A percentile compares a stretch with the other conserved stretches of the same genome.
These are phyloP conservation scores for Thereva nobilitata DNA, from an alignment of 2,888 invertebrate genomes.

Conservation along the genomic window DNA sequence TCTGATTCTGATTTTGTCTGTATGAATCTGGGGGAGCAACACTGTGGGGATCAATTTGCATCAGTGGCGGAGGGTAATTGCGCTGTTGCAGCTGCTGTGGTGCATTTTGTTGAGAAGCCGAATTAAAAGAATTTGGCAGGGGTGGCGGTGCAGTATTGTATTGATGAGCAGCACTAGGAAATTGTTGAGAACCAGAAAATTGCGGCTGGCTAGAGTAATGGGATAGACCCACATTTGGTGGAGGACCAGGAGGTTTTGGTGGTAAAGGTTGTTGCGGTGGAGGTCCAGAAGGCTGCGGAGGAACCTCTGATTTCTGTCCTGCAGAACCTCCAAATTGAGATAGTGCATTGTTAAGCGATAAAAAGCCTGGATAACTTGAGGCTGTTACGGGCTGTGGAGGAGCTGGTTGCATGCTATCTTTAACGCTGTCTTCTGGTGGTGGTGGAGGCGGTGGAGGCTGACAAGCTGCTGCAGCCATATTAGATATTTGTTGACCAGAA, in stretches of 20 bases:
- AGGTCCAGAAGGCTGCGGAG: not conserved
- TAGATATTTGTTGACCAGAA: not conserved
- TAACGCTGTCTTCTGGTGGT: not conserved
- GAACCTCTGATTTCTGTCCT: not conserved
- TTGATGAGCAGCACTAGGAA: too few relatives aligned
- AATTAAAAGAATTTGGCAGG: not conserved
- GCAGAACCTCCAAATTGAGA: too few relatives aligned
- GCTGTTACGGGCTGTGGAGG: constrained; percentile 3
- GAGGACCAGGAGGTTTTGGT: constrained; percentile 2
- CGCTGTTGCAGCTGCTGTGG: not conserved
- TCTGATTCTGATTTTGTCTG: constrained; percentile 23
- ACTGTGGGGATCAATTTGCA: constrained; percentile 8
- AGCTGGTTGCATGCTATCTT: not conserved
- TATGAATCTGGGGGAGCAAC: too few relatives aligned
- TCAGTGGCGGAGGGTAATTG: not conserved
- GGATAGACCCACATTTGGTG: too few relatives aligned
- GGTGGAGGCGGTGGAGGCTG: constrained; percentile 21
- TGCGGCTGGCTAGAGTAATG: too few relatives aligned
- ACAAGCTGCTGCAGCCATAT: constrained; percentile 7
- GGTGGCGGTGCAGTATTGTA: too few relatives aligned
- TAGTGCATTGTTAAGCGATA: too few relatives aligned
- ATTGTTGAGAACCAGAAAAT: too few relatives aligned
- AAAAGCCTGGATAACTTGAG: constrained; percentile 2
- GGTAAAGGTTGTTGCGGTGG: constrained; percentile 39
- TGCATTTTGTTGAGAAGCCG: not conserved